Evolutionary conservation across 2,888 invertebrate genomes (phyloP).

Genomic region (Athalia circularis): DNA sequence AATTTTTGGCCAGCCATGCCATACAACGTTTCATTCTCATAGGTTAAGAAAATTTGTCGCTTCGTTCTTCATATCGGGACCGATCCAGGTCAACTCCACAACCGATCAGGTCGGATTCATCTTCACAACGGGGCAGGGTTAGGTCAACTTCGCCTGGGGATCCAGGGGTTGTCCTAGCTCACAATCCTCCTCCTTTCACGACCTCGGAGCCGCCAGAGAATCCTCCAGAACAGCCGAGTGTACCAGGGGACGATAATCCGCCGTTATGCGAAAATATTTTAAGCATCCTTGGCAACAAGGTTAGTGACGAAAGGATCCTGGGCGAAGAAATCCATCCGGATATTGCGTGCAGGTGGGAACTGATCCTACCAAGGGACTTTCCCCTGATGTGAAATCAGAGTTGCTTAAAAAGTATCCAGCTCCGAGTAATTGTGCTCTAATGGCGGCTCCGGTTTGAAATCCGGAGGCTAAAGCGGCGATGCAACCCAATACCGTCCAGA

Average conservation of each 20-base stretch:
- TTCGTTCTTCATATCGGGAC: not conserved
- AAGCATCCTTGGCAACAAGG: not conserved
- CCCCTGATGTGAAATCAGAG: not conserved
- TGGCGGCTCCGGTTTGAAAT: not conserved
- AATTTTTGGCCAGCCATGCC: not conserved
- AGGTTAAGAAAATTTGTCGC: not conserved
- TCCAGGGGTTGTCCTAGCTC: not conserved
- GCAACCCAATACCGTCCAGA: not conserved
- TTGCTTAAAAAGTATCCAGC: not conserved
- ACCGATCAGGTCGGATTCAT: not conserved
- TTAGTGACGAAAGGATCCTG: not conserved
- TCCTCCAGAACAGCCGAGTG: not conserved
- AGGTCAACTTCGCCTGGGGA: not conserved
- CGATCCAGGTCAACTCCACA: not conserved
- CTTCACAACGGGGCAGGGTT: too few relatives aligned
- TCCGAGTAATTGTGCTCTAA: not conserved
- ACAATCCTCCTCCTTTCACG: not conserved
- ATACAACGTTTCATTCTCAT: not conserved
- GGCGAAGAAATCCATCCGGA: too few relatives aligned
- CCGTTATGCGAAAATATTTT: not conserved
- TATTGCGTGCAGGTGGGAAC: not conserved
- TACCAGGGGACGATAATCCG: not conserved
- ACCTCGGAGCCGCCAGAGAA: not conserved
- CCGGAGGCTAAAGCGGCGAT: constrained; percentile 3
- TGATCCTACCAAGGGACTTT: not conserved